These are phyloP conservation scores for Leptopilina clavipes DNA, from an alignment of 1,140 invertebrate species.

Conservation along the genomic window DNA sequence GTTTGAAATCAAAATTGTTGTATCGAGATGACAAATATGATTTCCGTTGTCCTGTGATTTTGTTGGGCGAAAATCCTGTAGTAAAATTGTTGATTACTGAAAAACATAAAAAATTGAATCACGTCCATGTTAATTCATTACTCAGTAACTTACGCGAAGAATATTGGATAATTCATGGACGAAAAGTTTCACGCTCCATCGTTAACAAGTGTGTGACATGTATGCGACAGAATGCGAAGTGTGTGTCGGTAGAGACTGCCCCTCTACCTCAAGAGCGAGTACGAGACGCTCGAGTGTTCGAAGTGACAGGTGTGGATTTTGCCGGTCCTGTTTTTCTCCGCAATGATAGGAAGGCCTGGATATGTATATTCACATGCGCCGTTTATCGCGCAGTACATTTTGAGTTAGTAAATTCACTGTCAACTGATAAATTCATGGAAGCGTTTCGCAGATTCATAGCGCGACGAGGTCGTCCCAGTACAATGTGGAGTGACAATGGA, in stretches of 20 bases:
- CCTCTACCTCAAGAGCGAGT: background rate
- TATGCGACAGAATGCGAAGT: too few relatives aligned
- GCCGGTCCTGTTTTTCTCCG: background rate
- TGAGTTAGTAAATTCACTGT: background rate
- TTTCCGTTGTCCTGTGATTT: background rate
- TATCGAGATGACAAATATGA: background rate
- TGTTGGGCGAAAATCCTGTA: background rate
- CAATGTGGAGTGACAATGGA: conserved; percentile 66
- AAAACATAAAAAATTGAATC: background rate
- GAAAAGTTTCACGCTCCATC: too few relatives aligned
- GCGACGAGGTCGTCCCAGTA: conserved; percentile 49
- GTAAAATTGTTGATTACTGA: background rate
- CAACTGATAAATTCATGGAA: background rate
- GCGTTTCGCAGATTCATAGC: background rate
- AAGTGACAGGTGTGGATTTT: background rate
- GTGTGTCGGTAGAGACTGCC: background rate
- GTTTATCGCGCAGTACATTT: background rate
- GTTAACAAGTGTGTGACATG: too few relatives aligned
- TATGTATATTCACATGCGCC: background rate
- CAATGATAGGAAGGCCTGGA: background rate
- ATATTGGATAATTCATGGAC: too few relatives aligned
- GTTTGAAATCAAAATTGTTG: background rate
- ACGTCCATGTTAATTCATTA: too few relatives aligned
- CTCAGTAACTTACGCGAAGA: background rate
- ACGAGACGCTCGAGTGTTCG: background rate